These are phyloP conservation scores for Tinamus major DNA, from an alignment of 2,797 vertebrate species.

Conservation along the genomic window DNA sequence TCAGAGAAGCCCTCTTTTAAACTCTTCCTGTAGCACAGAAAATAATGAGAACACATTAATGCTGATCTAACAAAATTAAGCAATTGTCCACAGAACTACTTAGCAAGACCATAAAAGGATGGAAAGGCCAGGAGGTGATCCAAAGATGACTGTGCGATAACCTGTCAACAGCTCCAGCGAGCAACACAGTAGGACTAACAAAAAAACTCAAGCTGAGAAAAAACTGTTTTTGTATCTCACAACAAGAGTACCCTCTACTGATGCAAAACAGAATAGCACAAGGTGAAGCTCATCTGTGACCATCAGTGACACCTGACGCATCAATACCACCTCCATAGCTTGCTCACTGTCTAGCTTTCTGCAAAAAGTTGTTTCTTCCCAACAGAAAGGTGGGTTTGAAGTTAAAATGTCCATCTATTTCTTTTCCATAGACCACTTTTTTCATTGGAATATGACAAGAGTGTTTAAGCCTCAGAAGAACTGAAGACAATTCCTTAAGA, in stretches of 20 bases:
- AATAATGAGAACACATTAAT: not conserved
- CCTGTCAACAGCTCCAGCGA: not conserved
- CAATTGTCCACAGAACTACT: not conserved
- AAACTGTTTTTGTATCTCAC: not conserved
- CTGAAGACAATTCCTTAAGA: not conserved
- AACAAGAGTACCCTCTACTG: constrained; percentile 71
- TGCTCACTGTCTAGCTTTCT: not conserved
- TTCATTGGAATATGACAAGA: not conserved
- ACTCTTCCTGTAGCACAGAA: not conserved
- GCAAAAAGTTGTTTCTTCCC: not conserved
- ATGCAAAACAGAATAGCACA: constrained; percentile 12
- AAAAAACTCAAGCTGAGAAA: not conserved
- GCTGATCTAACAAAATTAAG: not conserved
- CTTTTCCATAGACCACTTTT: not conserved
- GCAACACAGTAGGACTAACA: not conserved
- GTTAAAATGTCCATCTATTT: not conserved
- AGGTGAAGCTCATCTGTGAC: not conserved
- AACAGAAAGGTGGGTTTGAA: fast-evolving
- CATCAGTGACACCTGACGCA: fast-evolving
- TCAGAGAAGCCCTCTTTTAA: not conserved
- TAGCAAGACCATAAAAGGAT: not conserved
- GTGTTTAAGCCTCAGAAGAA: not conserved
- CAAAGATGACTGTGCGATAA: not conserved
- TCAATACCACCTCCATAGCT: not conserved
- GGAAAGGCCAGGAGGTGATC: fast-evolving